A percentile compares a stretch with the other conserved stretches of the same genome.
These are phyloP conservation scores for Lasius platythorax DNA, from an alignment of 2,888 invertebrate species.

Conservation along the genomic window DNA sequence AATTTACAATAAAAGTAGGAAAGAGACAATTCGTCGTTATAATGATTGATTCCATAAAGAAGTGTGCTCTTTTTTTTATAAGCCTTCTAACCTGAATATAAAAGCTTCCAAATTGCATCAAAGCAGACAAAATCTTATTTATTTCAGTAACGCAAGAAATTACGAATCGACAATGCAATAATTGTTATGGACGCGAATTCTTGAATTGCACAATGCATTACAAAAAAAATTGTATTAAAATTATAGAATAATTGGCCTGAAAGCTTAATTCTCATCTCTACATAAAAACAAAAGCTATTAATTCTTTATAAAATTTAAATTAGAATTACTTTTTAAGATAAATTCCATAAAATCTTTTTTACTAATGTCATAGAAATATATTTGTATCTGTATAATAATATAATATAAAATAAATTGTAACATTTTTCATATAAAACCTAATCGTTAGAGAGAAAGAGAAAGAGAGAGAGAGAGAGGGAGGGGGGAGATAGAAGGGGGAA, in stretches of 20 bases:
- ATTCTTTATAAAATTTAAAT: not conserved
- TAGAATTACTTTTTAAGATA: not conserved
- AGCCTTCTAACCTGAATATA: not conserved
- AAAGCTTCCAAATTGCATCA: not conserved
- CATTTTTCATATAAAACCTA: not conserved
- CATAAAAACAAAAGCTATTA: not conserved
- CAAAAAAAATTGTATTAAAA: not conserved
- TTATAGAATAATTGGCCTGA: not conserved
- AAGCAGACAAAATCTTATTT: not conserved
- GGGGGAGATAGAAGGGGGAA: not conserved
- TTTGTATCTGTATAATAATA: not conserved
- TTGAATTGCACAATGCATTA: not conserved
- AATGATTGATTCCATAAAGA: not conserved
- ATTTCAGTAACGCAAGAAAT: not conserved
- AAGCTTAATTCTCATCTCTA: too few relatives aligned
- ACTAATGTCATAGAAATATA: not conserved
- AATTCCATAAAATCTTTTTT: conserved; percentile 1
- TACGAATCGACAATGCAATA: not conserved
- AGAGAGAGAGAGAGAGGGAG: too few relatives aligned
- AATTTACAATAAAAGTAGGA: not conserved
- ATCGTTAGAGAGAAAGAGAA: not conserved
- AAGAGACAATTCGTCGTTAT: not conserved
- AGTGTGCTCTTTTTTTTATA: not conserved
- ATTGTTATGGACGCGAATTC: not conserved
- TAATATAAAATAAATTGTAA: not conserved